Conservation (phyloP, 2,113 vertebrate species). For the Himantopus leucocephalus region DNA sequence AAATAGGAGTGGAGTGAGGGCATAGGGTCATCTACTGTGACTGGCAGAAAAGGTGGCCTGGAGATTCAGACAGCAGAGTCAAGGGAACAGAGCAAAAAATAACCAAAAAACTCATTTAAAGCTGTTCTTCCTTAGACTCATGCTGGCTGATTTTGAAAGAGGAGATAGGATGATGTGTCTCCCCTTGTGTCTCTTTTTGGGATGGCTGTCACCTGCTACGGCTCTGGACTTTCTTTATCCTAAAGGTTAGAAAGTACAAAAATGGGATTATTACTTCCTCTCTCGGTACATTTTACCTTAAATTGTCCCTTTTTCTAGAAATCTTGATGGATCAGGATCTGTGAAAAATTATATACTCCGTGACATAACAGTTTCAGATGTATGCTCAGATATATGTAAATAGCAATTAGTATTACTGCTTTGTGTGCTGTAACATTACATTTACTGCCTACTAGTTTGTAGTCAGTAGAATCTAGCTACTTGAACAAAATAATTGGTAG, state of each 20-base stretch:
- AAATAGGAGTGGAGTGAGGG: not conserved
- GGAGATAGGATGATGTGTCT: not conserved
- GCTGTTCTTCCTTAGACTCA: not conserved
- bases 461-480: not conserved
- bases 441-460: not conserved
- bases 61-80: not conserved
- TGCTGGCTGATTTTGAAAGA: not conserved
- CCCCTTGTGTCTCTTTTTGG: not conserved
- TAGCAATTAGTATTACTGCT: not conserved
- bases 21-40: not conserved
- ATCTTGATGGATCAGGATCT: not conserved
- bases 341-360: not conserved
- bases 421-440: not conserved
- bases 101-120: not conserved
- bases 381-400: not conserved
- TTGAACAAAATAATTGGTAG: not conserved
- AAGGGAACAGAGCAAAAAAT: not conserved
- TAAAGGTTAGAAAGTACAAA: not conserved
- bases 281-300: not conserved
- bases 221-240: not conserved
- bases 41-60: not conserved
- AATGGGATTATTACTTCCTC: not conserved
- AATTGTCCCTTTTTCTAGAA: not conserved
- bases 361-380: not conserved
- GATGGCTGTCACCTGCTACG: not conserved